Conservation (phyloP, 1,140 invertebrate species). For the Platorchestia sp. region DNA sequence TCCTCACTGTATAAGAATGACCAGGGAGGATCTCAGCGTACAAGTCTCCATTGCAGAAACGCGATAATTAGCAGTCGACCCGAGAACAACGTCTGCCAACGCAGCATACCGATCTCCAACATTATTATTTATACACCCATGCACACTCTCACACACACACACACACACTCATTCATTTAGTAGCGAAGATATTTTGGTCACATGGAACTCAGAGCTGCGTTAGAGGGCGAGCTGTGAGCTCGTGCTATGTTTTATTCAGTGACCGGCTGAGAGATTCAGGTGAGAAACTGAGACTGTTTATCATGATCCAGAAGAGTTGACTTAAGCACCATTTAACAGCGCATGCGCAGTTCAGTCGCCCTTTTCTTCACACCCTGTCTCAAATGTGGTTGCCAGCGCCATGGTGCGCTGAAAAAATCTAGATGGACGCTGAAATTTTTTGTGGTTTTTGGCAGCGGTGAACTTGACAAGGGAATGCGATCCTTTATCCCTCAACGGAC, state of each 20-base stretch:
- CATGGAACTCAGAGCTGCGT: not conserved
- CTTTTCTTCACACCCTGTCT: too few species aligned
- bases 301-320: too few species aligned
- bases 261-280: too few species aligned
- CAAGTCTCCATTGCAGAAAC: not conserved
- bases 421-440: too few species aligned
- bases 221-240: not conserved
- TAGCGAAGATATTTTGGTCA: not conserved
- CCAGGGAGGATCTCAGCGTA: not conserved
- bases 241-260: not conserved
- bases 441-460: too few species aligned
- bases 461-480: too few species aligned
- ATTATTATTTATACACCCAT: not conserved
- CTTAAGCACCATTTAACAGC: too few species aligned
- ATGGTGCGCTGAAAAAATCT: too few species aligned
- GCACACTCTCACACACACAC: not conserved
- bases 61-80: not conserved
- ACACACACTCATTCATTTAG: not conserved
- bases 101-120: not conserved
- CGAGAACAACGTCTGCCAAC: not conserved
- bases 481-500: too few species aligned
- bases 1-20: not conserved
- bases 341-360: too few species aligned
- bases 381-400: too few species aligned
- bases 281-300: too few species aligned